These are phyloP conservation scores for Elysia chlorotica DNA, from an alignment of 1,140 invertebrate species.

Conservation along the genomic window DNA sequence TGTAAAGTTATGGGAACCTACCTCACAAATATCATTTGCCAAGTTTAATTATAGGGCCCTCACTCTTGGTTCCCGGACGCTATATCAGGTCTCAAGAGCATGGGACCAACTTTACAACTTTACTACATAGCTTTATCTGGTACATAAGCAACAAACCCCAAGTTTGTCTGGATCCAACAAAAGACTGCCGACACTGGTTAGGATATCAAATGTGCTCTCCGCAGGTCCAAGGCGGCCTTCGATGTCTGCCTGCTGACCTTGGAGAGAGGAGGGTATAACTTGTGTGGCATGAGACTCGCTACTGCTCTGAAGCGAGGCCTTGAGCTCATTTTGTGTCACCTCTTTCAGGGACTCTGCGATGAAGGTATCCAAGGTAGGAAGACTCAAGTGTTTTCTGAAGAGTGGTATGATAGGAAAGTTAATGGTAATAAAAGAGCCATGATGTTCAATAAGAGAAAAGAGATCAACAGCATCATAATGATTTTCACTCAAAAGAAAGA, in stretches of 20 bases:
- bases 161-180: conserved; percentile 70
- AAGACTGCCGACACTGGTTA: conserved; percentile 63
- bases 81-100: no score
- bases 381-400: conserved; percentile 35
- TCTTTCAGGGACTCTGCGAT: conserved; percentile 30
- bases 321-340: conserved; percentile 9
- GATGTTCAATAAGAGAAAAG: background rate
- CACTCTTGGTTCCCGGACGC: no score
- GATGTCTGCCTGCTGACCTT: no score
- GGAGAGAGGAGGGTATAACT: no score
- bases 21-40: no score
- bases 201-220: conserved; percentile 70
- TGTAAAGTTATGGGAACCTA: no score
- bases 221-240: conserved; percentile 47
- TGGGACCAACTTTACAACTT: no score
- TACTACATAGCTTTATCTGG: no score
- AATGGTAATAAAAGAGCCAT: background rate
- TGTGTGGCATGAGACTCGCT: no score
- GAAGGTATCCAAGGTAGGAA: conserved; percentile 29
- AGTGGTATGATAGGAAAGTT: background rate
- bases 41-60: no score
- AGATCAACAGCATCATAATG: background rate
- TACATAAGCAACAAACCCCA: no score
- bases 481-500: background rate
- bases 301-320: background rate